Percentiles rank a stretch among this genome's conserved stretches.
These are phyloP conservation scores for Trichechus manatus DNA, from an alignment of 2,113 vertebrate species.

Conservation along the genomic window DNA sequence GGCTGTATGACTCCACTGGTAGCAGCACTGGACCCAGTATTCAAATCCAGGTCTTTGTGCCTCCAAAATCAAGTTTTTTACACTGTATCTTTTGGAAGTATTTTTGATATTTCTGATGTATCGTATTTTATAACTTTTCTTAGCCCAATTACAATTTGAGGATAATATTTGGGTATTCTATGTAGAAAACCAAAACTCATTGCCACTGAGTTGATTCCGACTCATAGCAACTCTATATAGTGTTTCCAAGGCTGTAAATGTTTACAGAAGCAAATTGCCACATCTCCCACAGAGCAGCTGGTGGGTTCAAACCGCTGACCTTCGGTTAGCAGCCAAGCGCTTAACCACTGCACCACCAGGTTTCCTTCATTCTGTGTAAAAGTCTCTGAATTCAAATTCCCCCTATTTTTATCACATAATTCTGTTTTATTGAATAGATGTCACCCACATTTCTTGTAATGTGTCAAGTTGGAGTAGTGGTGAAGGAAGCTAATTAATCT, in stretches of 20 bases:
- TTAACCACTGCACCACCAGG: no score
- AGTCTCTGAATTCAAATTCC: neutral
- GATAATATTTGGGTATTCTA: neutral
- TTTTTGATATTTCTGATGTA: neutral
- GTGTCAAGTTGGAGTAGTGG: neutral
- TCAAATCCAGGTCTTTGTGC: neutral
- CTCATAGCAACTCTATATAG: no score
- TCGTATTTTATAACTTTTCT: neutral
- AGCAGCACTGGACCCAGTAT: fast-evolving
- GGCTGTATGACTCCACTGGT: neutral
- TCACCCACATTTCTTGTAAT: neutral
- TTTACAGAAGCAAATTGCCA: no score
- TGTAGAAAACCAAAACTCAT: neutral
- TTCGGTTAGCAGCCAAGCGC: no score
- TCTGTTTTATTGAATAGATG: neutral
- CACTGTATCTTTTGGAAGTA: neutral
- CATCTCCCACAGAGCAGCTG: no score
- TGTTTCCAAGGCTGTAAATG: no score
- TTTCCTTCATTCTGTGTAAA: neutral
- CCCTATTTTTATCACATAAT: neutral
- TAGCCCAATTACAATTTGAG: neutral
- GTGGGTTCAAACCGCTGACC: no score
- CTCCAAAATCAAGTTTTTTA: neutral
- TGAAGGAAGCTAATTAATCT: neutral
- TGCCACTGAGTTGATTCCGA: no score